Conservation (phyloP, 2,888 invertebrate genomes). For the Napeogenes sylphis region DNA sequence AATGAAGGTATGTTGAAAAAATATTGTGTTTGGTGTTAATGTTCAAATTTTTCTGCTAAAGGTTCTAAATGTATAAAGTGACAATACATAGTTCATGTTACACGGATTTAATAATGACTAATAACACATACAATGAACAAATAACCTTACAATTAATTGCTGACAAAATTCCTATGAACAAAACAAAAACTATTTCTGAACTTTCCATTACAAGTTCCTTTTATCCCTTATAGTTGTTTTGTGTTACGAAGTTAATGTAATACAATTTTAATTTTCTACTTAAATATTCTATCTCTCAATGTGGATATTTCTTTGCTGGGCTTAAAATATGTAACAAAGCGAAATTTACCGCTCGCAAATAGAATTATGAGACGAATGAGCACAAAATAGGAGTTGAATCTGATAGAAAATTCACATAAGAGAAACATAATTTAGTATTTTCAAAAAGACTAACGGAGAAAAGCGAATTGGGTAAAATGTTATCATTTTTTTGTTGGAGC, state of each 20-base stretch:
- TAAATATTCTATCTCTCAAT: not conserved
- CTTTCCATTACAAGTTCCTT: too few species aligned
- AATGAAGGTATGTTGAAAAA: too few species aligned
- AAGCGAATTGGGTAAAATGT: conserved; percentile 1
- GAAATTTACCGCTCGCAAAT: conserved; percentile 53
- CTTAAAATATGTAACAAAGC: conserved; percentile 43
- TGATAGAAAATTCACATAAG: conserved; percentile 52
- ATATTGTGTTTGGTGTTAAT: too few species aligned
- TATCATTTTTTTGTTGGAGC: not conserved
- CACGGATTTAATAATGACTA: too few species aligned
- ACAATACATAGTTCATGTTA: too few species aligned
- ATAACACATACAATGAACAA: too few species aligned
- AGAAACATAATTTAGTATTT: conserved; percentile 47
- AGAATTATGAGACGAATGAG: conserved; percentile 71
- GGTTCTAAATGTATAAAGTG: too few species aligned
- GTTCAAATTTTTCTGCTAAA: too few species aligned
- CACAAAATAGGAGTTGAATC: conserved; percentile 64
- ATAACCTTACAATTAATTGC: too few species aligned
- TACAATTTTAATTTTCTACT: not conserved
- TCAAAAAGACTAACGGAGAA: conserved; percentile 39
- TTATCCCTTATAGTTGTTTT: not conserved
- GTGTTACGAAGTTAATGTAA: not conserved
- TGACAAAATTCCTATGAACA: too few species aligned
- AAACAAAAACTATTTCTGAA: too few species aligned
- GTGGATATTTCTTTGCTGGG: conserved; percentile 18